Evolutionary conservation across 2,888 invertebrate species (phyloP), one percentile per base, ranked within the genome.

Genomic region (Rhorus exstirpatorius): DNA sequence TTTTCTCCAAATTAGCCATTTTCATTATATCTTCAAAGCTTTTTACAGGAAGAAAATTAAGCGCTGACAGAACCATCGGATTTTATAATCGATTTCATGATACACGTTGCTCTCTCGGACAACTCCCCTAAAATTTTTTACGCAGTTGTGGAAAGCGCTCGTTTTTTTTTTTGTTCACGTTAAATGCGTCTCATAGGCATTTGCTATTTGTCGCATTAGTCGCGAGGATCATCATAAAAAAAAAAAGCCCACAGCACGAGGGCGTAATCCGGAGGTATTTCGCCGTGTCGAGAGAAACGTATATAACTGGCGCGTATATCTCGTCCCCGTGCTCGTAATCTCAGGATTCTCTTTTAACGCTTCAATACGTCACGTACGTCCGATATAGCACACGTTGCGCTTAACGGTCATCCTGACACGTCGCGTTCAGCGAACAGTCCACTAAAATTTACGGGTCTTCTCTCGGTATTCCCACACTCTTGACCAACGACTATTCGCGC

Each of bases 361-460:
- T 83, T 77, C 79, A 75, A 85, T 83, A 76, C 83, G 81, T 85
- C 84, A 85, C 84, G 84, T 85, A 76, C 76, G 58, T 53, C 58
- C 80, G 79, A 84, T 78, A 79, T 78, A 81, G 75, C 77, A 76
- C 77, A 76, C 74, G 80, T 79, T 74, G 61, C 71, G 76, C 72
- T 83, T 83, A 81, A 84, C 75, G 81, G 76, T 79, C 77, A 83
- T 77, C 79, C 79, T 58, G 72, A 70, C 72, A 77, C 79, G 76
- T 72, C 67, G 81, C 61, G 38, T 75, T 80, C 72, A 65, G 38
- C 75, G 67, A 80, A 85, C 75, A 38, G 78, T 83, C 84, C 80
- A 72, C 79, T 84, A 46, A 83, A 84, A 79, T 85, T 85, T 84
- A 84, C 61, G 76, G 76, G 60, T 67, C 60, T 78, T 67, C 38